phyloP scores from a whole-genome alignment of 2,113 vertebrate species.

The Perognathus longimembris region DNA sequence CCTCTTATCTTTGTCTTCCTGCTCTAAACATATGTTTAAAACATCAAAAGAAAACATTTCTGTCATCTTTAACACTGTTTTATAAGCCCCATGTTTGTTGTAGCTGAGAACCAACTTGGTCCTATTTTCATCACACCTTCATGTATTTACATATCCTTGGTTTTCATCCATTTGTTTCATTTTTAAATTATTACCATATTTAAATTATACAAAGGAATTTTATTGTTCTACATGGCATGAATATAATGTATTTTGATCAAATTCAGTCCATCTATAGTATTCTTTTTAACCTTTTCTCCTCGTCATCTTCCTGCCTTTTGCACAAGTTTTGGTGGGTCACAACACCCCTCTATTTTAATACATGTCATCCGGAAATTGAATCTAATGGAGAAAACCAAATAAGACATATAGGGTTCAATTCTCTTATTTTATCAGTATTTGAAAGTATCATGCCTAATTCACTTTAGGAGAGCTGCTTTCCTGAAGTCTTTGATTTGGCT shows the following conservation, averaged over 20 bases:
- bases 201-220: too few species aligned
- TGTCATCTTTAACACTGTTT: neutral
- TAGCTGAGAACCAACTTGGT: neutral
- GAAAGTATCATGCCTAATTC: neutral
- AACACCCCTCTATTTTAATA: neutral
- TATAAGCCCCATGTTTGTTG: neutral
- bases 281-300: too few species aligned
- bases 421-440: neutral
- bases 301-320: too few species aligned
- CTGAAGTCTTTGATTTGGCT: neutral
- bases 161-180: neutral
- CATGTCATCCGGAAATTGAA: conserved; percentile 21
- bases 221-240: too few species aligned
- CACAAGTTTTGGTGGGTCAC: too few species aligned
- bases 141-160: neutral
- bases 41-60: neutral
- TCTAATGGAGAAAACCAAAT: neutral
- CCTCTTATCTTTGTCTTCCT: conserved; percentile 21
- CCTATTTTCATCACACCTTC: neutral
- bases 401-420: neutral
- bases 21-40: neutral
- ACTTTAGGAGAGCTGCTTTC: neutral
- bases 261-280: too few species aligned
- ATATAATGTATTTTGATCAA: too few species aligned
- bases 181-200: too few species aligned